A percentile compares a stretch with the other conserved stretches of the same genome.
phyloP scores from a whole-genome alignment of 2,113 vertebrate genomes.

The Balaeniceps rex region DNA sequence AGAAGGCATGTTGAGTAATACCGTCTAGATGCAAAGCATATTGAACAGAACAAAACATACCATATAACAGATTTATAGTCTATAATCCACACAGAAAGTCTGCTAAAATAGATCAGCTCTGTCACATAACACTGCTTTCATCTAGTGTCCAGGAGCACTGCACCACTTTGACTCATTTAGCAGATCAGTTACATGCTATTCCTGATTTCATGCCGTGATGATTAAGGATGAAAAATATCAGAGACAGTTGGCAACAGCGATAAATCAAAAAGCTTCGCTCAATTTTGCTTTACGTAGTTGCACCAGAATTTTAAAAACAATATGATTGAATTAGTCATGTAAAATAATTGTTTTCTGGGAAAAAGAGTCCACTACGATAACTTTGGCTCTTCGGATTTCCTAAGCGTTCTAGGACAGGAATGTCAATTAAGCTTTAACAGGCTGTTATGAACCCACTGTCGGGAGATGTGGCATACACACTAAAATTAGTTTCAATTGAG shows the following conservation, averaged over 20 bases:
- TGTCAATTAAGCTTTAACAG: not conserved
- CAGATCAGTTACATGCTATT: not conserved
- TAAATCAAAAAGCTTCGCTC: conserved; percentile 19
- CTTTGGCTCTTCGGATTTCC: not conserved
- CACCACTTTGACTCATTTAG: conserved; percentile 5
- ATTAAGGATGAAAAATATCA: conserved; percentile 41
- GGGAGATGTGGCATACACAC: not conserved
- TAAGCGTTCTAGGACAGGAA: not conserved
- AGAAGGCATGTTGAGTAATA: not conserved
- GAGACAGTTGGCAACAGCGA: not conserved
- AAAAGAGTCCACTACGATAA: not conserved
- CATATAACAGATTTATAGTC: not conserved
- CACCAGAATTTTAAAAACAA: not conserved
- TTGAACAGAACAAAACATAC: not conserved
- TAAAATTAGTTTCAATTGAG: not conserved
- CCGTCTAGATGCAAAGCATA: not conserved
- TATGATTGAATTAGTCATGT: not conserved
- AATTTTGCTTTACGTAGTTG: not conserved
- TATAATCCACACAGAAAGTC: conserved; percentile 7
- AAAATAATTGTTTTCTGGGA: not conserved
- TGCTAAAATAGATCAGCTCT: conserved; percentile 46
- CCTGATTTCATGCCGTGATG: conserved; percentile 28
- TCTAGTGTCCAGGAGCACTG: conserved; percentile 24
- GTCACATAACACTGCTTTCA: conserved; percentile 19
- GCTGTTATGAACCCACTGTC: not conserved